phyloP scores from a whole-genome alignment of 2,888 invertebrate genomes.

The Malthinus seriepunctatus region DNA sequence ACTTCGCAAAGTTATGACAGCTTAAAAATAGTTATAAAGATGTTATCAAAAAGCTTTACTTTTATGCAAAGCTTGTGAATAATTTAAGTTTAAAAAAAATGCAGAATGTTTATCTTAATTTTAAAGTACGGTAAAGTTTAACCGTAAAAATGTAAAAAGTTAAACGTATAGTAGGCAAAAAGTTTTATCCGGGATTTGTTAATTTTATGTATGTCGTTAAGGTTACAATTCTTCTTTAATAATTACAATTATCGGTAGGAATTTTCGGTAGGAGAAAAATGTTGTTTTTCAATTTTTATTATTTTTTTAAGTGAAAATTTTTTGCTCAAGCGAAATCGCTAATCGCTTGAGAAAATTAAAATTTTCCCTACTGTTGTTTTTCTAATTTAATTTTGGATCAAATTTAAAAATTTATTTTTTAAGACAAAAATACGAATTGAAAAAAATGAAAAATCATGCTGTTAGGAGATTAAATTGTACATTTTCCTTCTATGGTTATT shows the following conservation, averaged over 20 bases:
- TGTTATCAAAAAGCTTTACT: conserved; percentile 4
- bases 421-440: too few relatives aligned
- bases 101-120: conserved; percentile 10
- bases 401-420: too few relatives aligned
- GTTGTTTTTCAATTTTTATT: background rate
- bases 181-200: background rate
- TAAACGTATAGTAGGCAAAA: background rate
- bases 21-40: conserved; percentile 8
- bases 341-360: too few relatives aligned
- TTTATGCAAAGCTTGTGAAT: conserved; percentile 13
- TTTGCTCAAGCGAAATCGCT: too few relatives aligned
- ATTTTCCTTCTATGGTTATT: too few relatives aligned
- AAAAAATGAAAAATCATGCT: too few relatives aligned
- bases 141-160: conserved; percentile 9
- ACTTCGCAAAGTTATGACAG: conserved; percentile 4
- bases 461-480: too few relatives aligned
- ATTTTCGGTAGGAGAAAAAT: too few relatives aligned
- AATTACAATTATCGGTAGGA: background rate
- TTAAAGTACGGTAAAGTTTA: conserved; percentile 11
- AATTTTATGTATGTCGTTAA: background rate
- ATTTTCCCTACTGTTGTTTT: too few relatives aligned
- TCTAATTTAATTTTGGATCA: too few relatives aligned
- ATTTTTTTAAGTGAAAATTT: background rate
- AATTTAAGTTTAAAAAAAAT: conserved; percentile 8
- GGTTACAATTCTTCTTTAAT: too few relatives aligned